Base-by-base conservation (phyloP, 2,888 invertebrate species). In the Meta bourneti region DNA sequence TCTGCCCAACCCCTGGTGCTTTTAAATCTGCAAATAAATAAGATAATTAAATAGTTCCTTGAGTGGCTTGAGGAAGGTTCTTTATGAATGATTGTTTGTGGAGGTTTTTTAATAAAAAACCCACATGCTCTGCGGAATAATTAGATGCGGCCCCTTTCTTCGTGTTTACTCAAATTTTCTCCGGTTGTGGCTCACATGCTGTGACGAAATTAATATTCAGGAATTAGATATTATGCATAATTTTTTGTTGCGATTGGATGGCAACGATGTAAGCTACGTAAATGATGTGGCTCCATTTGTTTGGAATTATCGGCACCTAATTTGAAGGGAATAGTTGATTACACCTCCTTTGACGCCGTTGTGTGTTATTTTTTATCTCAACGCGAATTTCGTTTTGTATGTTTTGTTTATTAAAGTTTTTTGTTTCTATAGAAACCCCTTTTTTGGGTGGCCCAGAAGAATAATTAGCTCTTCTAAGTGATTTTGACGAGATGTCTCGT, bases 1-100 rank as follows among this genome's bases (percentile, higher is more conserved):
- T 74, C 20, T 20, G 48, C 69, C 6, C 74, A n/a, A 71, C 78
- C 78, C 78, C 89, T 20, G 13, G 51, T 34, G 34, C 86, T 79
- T 48, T 19, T 71, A 69, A 87, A 79, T 71, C 79, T 72, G 11
- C 84, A 90, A 90, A 90, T 90, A 90, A 90, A 90, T 90, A 90
- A 83, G 79, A 84, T 90, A 90, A 90, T 90, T 90, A 90, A 90
- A 90, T 90, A 90, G 61, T 49, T 72, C 78, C 72, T 69, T 82
- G 75, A 89, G 77, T 19, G 83, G 70, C 89, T 70, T 49, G 83
- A 48, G 77, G 52, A 70, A 87, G 72, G 54, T 84, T 74, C 52
- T 80, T 74, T 81, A 49, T 69, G 80, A 87, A 61, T 81, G 54
- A 74, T 74, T 74, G 74, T 52, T 78, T 52, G 19, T n/a, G 52